Percentiles rank a stretch among this genome's conserved stretches.
Conservation (phyloP, 1,140 invertebrate species). For the Hycleus phaleratus region DNA sequence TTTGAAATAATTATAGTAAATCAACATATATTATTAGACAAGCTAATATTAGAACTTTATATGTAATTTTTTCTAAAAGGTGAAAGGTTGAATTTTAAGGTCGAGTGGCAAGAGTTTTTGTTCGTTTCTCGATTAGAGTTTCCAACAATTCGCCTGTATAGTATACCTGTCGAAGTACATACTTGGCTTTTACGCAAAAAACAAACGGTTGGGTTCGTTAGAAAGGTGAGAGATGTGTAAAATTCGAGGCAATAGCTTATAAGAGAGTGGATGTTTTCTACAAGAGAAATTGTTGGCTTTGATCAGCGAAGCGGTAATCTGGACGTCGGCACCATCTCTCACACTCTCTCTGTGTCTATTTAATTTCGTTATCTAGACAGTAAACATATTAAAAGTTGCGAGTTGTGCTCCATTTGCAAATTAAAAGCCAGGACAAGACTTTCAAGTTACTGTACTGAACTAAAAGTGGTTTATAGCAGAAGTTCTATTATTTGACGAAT, state of each 20-base stretch:
- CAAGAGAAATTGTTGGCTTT: conserved; percentile 11
- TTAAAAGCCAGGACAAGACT: conserved; percentile 28
- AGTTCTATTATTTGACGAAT: no score
- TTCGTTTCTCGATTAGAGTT: no score
- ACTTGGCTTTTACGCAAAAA: no score
- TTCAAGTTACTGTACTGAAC: conserved; percentile 24
- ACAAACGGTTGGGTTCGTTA: not conserved
- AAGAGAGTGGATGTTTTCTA: conserved; percentile 2
- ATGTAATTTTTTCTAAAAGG: no score
- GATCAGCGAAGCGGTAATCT: conserved; percentile 24
- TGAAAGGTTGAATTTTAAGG: no score
- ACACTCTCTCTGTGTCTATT: conserved; percentile 6
- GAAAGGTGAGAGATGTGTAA: conserved; percentile 13
- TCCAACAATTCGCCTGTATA: no score
- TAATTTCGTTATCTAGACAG: not conserved
- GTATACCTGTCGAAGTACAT: no score
- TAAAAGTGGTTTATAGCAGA: no score
- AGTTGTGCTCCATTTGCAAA: conserved; percentile 31
- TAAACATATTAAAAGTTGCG: conserved; percentile 26
- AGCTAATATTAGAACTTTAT: no score
- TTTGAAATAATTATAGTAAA: no score
- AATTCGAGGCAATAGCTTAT: conserved; percentile 13
- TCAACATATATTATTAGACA: no score
- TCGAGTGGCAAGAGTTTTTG: no score
- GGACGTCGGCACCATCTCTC: conserved; percentile 3